Evolutionary conservation across 2,888 invertebrate genomes (phyloP).

Genomic region (Chorisops tibialis): DNA sequence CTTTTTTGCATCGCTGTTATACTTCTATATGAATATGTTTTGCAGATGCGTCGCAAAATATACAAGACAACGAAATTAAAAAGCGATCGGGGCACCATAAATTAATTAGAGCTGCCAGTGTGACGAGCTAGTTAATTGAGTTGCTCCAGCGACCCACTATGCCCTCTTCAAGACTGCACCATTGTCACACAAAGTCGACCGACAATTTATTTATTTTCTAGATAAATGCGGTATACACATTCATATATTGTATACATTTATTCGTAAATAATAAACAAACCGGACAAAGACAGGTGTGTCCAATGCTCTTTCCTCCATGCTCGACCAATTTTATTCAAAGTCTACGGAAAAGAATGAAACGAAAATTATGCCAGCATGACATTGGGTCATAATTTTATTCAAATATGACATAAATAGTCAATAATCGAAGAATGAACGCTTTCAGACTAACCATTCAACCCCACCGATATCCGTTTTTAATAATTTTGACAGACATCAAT

Average conservation of each 20-base stretch:
- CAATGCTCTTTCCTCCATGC: background rate
- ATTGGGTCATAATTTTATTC: constrained; percentile 24
- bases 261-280: background rate
- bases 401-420: constrained; percentile 27
- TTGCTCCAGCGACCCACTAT: background rate
- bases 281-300: constrained; percentile 19
- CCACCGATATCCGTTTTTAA: constrained; percentile 17
- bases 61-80: background rate
- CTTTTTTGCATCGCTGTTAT: background rate
- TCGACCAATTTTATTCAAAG: constrained; percentile 4
- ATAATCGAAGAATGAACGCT: constrained; percentile 25
- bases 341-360: background rate
- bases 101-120: constrained; percentile 5
- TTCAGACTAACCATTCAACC: background rate
- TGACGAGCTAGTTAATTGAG: constrained; percentile 10
- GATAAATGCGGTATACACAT: background rate
- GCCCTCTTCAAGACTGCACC: background rate
- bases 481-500: constrained; percentile 23
- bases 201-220: background rate
- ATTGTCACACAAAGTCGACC: background rate
- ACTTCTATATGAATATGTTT: background rate
- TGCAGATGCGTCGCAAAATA: background rate
- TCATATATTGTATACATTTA: background rate
- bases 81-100: constrained; percentile 7
- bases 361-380: constrained; percentile 26